Percentiles rank a stretch among this genome's conserved stretches.
These are phyloP conservation scores for Phenganax stokvisi DNA, from an alignment of 92 coral and sea anemone species.

Conservation along the genomic window DNA sequence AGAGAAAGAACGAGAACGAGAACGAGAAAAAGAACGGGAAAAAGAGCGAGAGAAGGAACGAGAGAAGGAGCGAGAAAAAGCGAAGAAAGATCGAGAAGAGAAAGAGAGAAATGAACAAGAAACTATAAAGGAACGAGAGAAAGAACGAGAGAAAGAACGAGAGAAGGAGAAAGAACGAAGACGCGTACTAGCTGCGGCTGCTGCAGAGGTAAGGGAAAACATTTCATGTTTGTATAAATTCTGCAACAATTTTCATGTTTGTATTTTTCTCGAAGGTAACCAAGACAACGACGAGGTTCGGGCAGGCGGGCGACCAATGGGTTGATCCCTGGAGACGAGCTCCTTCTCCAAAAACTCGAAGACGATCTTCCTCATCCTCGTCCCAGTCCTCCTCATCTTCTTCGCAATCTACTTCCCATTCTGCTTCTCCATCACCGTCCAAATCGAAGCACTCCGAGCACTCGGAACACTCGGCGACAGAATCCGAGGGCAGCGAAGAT, in stretches of 20 bases:
- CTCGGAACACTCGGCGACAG: slow-evolving; percentile 29
- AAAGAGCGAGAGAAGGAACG: slow-evolving; percentile 17
- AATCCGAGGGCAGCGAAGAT: slow-evolving; percentile 20
- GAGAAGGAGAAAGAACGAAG: slow-evolving; percentile 37
- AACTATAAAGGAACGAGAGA: slow-evolving; percentile 28
- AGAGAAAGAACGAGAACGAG: slow-evolving; percentile 24
- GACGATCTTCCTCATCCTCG: slow-evolving; percentile 57
- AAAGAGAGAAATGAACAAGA: slow-evolving; percentile 23
- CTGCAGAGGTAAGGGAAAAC: slow-evolving; percentile 22
- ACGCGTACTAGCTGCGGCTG: slow-evolving; percentile 28
- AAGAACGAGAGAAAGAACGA: slow-evolving; percentile 37
- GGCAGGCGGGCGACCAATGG: slow-evolving; percentile 36
- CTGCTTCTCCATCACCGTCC: slow-evolving; percentile 53
- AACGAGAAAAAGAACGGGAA: slow-evolving; percentile 30
- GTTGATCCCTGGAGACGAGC: slow-evolving; percentile 42
- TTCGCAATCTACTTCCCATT: slow-evolving; percentile 87
- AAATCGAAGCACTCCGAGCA: slow-evolving; percentile 26
- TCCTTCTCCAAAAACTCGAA: slow-evolving; percentile 32
- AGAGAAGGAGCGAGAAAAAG: slow-evolving; percentile 10
- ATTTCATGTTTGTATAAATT: not conserved
- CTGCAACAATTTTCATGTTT: not conserved
- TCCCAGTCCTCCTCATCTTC: slow-evolving; percentile 67
- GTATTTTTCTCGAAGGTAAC: not conserved
- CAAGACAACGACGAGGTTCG: slow-evolving; percentile 33
- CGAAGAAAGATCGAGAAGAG: slow-evolving; percentile 18